phyloP scores from a whole-genome alignment of 2,888 invertebrate genomes.

The Leucoma salicis region DNA sequence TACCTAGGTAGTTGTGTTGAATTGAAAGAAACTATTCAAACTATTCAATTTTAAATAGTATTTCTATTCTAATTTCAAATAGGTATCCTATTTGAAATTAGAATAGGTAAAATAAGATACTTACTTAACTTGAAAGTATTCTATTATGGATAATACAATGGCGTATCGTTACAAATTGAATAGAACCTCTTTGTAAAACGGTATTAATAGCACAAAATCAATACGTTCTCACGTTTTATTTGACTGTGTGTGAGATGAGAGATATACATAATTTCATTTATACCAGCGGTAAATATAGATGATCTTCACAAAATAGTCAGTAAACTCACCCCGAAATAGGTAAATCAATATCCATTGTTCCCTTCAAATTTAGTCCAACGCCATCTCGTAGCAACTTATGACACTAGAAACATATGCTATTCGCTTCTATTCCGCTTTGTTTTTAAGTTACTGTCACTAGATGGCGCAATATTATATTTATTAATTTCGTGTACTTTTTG shows the following conservation, averaged over 20 bases:
- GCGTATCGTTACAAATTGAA: not conserved
- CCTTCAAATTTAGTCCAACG: constrained; percentile 16
- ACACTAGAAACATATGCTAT: constrained; percentile 13
- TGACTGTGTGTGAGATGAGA: constrained; percentile 7
- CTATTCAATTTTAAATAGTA: too few species aligned
- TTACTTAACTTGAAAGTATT: too few species aligned
- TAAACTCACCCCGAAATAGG: constrained; percentile 2
- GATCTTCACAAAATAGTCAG: constrained; percentile 23
- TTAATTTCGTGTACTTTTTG: constrained; percentile 17
- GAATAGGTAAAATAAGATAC: too few species aligned
- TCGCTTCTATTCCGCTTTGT: constrained; percentile 10
- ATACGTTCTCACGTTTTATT: constrained; percentile 14
- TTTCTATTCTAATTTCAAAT: too few species aligned
- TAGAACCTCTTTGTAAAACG: not conserved
- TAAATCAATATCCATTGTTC: constrained; percentile 30
- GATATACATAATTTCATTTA: constrained; percentile 26
- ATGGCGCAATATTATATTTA: constrained; percentile 27
- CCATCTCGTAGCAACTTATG: constrained; percentile 22
- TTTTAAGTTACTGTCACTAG: constrained; percentile 13
- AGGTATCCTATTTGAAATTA: too few species aligned
- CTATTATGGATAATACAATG: not conserved
- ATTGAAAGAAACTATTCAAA: too few species aligned
- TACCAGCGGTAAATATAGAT: constrained; percentile 29
- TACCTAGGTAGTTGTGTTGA: too few species aligned
- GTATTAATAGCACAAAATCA: constrained; percentile 12